phyloP scores from a whole-genome alignment of 92 coral and sea anemone genomes.

The Pocillopora meandrina region DNA sequence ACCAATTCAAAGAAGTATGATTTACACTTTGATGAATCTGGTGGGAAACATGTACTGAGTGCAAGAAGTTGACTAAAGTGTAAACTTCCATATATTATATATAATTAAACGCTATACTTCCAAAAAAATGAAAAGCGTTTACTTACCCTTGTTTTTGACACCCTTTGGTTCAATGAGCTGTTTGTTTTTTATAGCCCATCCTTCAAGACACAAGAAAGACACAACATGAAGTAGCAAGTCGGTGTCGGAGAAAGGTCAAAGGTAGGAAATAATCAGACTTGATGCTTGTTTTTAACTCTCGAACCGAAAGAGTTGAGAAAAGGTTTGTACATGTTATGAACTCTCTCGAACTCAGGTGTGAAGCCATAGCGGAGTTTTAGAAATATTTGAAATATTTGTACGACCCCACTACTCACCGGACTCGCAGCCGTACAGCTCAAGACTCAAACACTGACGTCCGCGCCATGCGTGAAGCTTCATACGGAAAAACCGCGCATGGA shows the following conservation, averaged over 20 bases:
- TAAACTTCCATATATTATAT: too few species aligned
- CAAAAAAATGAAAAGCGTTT: background rate
- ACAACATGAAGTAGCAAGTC: background rate
- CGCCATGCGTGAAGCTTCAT: conserved; percentile 59
- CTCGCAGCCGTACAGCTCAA: conserved; percentile 77
- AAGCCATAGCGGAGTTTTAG: too few species aligned
- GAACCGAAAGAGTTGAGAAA: background rate
- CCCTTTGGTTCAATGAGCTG: background rate
- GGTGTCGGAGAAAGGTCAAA: background rate
- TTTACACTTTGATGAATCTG: too few species aligned
- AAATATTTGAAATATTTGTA: background rate
- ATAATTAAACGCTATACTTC: too few species aligned
- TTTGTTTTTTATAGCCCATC: conserved; percentile 26
- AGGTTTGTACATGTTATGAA: too few species aligned
- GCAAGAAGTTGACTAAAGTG: too few species aligned
- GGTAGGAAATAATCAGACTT: too few species aligned
- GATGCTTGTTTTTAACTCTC: background rate
- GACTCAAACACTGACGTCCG: conserved; percentile 40
- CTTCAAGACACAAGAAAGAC: background rate
- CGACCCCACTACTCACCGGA: conserved; percentile 51
- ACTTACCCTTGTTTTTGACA: conserved; percentile 31
- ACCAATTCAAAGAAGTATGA: too few species aligned
- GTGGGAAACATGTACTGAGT: too few species aligned
- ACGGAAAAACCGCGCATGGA: conserved; percentile 77
- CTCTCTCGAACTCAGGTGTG: too few species aligned